Evolutionary conservation across 1,140 invertebrate species (phyloP).

Genomic region (Heliconius eleuchia): DNA sequence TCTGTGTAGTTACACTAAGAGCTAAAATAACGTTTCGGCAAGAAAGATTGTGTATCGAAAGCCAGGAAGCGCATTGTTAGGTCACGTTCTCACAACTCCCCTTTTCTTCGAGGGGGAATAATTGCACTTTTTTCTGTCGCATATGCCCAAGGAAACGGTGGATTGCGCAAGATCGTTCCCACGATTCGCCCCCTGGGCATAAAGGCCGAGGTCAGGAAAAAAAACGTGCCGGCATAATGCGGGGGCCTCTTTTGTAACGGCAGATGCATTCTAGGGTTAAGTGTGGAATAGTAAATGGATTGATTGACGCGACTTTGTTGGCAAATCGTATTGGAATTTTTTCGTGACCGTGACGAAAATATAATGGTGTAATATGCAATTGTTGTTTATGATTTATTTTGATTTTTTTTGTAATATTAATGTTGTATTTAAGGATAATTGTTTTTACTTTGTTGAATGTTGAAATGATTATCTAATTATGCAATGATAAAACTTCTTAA

Average conservation of each 20-base stretch:
- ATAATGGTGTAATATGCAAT: slow-evolving; percentile 12
- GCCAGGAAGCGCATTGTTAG: slow-evolving; percentile 80
- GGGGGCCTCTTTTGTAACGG: slow-evolving; percentile 68
- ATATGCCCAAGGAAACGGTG: slow-evolving; percentile 78
- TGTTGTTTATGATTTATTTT: slow-evolving; percentile 23
- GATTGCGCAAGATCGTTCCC: slow-evolving; percentile 77
- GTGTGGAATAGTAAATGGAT: slow-evolving; percentile 63
- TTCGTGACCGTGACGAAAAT: slow-evolving; percentile 19
- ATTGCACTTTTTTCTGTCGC: slow-evolving; percentile 81
- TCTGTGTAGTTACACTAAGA: slow-evolving; percentile 52
- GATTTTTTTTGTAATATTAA: slow-evolving; percentile 38
- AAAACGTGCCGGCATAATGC: slow-evolving; percentile 75
- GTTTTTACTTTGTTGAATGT: background rate
- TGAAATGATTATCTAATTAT: no score
- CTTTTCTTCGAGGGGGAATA: slow-evolving; percentile 78
- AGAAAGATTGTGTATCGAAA: slow-evolving; percentile 68
- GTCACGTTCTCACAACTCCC: slow-evolving; percentile 80
- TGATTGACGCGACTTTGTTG: slow-evolving; percentile 57
- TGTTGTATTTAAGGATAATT: slow-evolving; percentile 12
- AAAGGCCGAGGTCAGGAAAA: slow-evolving; percentile 79
- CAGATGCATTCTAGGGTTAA: slow-evolving; percentile 78
- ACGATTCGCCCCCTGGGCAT: slow-evolving; percentile 75
- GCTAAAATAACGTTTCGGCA: slow-evolving; percentile 56
- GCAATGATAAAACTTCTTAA: no score
- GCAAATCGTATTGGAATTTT: slow-evolving; percentile 39